These are phyloP conservation scores for Eidolon helvum DNA, from an alignment of 2,113 vertebrate species.

Conservation along the genomic window DNA sequence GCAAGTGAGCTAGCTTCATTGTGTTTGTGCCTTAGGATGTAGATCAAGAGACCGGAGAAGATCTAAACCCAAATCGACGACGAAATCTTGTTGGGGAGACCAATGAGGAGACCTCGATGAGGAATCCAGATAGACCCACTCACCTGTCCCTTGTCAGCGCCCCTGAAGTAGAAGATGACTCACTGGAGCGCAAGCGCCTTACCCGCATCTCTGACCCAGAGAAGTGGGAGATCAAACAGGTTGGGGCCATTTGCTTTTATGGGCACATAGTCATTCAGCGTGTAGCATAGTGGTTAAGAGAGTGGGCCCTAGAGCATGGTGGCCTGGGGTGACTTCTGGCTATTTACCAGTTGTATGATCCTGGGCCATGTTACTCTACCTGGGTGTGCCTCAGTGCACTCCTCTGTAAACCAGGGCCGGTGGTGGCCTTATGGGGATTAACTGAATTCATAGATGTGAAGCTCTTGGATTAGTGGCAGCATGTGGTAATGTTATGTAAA, in stretches of 20 bases:
- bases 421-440: background rate
- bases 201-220: slow-evolving; percentile 98
- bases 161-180: slow-evolving; percentile 96
- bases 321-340: background rate
- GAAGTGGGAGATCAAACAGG: slow-evolving; percentile 99
- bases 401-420: background rate
- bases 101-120: slow-evolving; percentile 92
- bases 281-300: background rate
- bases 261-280: background rate
- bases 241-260: slow-evolving; percentile 43
- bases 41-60: slow-evolving; percentile 97
- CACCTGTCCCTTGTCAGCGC: slow-evolving; percentile 93
- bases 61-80: slow-evolving; percentile 95
- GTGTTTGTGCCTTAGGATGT: slow-evolving; percentile 88
- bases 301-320: background rate
- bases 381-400: background rate
- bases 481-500: background rate
- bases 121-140: slow-evolving; percentile 96
- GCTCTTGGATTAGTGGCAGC: background rate
- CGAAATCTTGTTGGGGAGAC: slow-evolving; percentile 91
- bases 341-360: background rate
- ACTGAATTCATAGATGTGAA: background rate
- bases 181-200: slow-evolving; percentile 95
- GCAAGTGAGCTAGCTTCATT: background rate
- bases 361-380: background rate